Conservation (phyloP, 2,888 invertebrate species). For the Dynastes grantii region DNA sequence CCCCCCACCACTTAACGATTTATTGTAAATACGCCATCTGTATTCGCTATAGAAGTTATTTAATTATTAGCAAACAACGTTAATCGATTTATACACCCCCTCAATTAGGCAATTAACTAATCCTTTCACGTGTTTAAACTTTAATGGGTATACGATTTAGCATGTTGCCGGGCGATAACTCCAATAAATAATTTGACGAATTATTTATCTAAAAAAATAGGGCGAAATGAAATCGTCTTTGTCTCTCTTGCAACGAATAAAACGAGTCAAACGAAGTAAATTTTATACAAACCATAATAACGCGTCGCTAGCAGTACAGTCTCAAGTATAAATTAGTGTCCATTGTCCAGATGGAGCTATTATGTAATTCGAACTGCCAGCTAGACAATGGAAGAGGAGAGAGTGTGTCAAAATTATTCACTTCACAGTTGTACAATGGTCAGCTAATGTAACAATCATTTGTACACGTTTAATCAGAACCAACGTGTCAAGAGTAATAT, state of each 20-base stretch:
- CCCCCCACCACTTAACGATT: background rate
- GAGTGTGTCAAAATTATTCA: constrained; percentile 67
- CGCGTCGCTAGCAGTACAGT: constrained; percentile 58
- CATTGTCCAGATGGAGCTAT: constrained; percentile 67
- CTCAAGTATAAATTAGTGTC: constrained; percentile 67
- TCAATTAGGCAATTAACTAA: constrained; percentile 2
- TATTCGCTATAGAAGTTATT: background rate
- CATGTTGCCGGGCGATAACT: too few species aligned
- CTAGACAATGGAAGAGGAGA: constrained; percentile 65
- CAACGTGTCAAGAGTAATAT: constrained; percentile 56
- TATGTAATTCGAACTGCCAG: constrained; percentile 67
- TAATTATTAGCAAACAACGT: constrained; percentile 6
- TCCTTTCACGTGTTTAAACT: background rate
- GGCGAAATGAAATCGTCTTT: too few species aligned
- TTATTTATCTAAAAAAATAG: too few species aligned
- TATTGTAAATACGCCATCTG: background rate
- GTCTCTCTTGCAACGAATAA: too few species aligned
- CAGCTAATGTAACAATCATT: constrained; percentile 66
- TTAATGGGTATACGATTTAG: too few species aligned
- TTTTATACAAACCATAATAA: constrained; percentile 19
- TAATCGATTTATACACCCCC: background rate
- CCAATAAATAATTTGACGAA: too few species aligned
- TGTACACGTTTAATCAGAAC: constrained; percentile 60
- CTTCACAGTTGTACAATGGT: constrained; percentile 66
- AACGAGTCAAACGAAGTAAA: background rate